Evolutionary conservation across 2,888 invertebrate genomes (phyloP).

Genomic region (Pecten maximus): DNA sequence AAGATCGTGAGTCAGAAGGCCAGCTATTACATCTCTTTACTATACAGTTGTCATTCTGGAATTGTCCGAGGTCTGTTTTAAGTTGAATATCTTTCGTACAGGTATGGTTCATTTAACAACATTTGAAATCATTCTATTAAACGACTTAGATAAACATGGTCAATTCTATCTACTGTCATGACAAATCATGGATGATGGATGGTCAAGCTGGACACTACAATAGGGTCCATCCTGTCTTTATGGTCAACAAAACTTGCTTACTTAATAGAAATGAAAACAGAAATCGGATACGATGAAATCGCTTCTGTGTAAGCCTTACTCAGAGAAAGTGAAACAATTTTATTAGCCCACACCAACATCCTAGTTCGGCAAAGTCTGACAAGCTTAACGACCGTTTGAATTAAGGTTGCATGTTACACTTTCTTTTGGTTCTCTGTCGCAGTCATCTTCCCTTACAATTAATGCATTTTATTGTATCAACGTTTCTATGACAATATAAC

Average conservation of each 20-base stretch:
- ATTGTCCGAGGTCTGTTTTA: not conserved
- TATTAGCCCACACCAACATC: not conserved
- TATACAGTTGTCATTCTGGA: not conserved
- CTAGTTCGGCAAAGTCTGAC: not conserved
- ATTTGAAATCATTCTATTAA: not conserved
- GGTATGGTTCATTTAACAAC: not conserved
- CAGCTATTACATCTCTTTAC: not conserved
- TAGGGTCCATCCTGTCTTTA: not conserved
- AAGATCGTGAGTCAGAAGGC: not conserved
- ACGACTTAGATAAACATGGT: conserved; percentile 4
- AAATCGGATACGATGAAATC: not conserved
- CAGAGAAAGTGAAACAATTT: not conserved
- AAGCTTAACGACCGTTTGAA: not conserved
- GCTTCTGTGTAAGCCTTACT: not conserved
- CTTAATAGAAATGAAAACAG: not conserved
- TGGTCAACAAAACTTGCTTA: not conserved
- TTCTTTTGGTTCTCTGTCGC: too few species aligned
- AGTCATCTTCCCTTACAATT: too few species aligned
- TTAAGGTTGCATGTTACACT: not conserved
- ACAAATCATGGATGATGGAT: not conserved
- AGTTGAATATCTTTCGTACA: not conserved
- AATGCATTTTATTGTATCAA: too few species aligned
- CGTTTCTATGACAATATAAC: too few species aligned
- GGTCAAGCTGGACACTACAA: conserved; percentile 13
- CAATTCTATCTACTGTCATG: not conserved